Conservation (phyloP, 2,888 invertebrate species). For the Lithophane leautieri region DNA sequence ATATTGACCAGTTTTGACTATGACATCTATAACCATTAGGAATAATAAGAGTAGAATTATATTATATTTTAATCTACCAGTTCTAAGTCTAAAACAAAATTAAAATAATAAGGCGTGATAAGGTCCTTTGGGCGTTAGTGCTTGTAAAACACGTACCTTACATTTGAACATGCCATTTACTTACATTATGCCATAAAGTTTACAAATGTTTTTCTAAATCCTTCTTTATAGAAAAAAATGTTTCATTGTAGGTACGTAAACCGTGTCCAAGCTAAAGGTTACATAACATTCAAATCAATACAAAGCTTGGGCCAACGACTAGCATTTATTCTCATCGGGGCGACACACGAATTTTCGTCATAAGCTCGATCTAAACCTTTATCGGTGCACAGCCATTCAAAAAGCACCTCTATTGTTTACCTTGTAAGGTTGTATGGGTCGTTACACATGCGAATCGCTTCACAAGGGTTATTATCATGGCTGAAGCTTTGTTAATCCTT, state of each 20-base stretch:
- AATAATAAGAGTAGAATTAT: not conserved
- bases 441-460: slow-evolving; percentile 52
- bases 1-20: not conserved
- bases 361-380: slow-evolving; percentile 74
- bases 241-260: slow-evolving; percentile 40
- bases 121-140: not conserved
- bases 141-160: not conserved
- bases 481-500: slow-evolving; percentile 75
- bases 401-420: slow-evolving; percentile 52
- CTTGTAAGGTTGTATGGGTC: slow-evolving; percentile 37
- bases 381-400: slow-evolving; percentile 50
- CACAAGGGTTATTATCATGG: slow-evolving; percentile 72
- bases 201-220: slow-evolving; percentile 26
- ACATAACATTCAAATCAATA: slow-evolving; percentile 71
- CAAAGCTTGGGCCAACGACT: slow-evolving; percentile 63
- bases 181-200: slow-evolving; percentile 20
- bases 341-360: slow-evolving; percentile 75
- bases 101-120: not conserved
- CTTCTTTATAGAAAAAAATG: slow-evolving; percentile 23
- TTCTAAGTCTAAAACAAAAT: not conserved
- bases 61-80: not conserved
- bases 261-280: slow-evolving; percentile 42
- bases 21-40: no score
- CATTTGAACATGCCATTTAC: slow-evolving; percentile 12
- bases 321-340: slow-evolving; percentile 74